Evolutionary conservation across 2,113 vertebrate genomes (phyloP).

Genomic region (Indri indri): DNA sequence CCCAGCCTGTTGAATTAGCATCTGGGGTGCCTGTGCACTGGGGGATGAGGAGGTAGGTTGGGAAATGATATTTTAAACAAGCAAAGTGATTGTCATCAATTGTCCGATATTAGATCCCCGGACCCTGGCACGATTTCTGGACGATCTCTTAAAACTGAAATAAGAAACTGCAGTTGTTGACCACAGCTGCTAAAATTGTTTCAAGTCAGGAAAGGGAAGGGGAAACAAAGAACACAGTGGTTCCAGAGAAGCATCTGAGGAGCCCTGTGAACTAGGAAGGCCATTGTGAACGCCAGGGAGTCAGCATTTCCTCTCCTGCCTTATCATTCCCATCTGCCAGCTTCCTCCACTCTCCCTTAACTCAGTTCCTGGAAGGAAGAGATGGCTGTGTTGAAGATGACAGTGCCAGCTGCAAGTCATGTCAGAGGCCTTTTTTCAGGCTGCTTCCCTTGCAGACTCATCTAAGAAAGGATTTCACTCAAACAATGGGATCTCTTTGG

Average conservation of each 20-base stretch:
- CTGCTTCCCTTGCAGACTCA: slow-evolving; percentile 55
- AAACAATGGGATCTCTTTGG: slow-evolving; percentile 71
- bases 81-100: not conserved
- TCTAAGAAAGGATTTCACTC: slow-evolving; percentile 49
- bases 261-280: slow-evolving; percentile 38
- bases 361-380: slow-evolving; percentile 63
- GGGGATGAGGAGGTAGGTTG: not conserved
- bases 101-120: not conserved
- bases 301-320: slow-evolving; percentile 51
- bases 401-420: not conserved
- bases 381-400: slow-evolving; percentile 8
- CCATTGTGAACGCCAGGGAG: not conserved
- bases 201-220: slow-evolving; percentile 25
- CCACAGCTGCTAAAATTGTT: slow-evolving; percentile 52
- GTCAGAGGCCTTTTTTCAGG: not conserved
- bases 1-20: not conserved
- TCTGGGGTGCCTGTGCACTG: rapidly evolving
- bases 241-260: slow-evolving; percentile 22
- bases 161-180: slow-evolving; percentile 37
- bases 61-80: not conserved
- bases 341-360: slow-evolving; percentile 61
- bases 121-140: not conserved
- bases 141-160: not conserved
- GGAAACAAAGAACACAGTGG: not conserved
- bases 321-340: slow-evolving; percentile 64